Base-by-base conservation (phyloP, 2,888 invertebrate species). In the Trissonchulus latispiculum region DNA sequence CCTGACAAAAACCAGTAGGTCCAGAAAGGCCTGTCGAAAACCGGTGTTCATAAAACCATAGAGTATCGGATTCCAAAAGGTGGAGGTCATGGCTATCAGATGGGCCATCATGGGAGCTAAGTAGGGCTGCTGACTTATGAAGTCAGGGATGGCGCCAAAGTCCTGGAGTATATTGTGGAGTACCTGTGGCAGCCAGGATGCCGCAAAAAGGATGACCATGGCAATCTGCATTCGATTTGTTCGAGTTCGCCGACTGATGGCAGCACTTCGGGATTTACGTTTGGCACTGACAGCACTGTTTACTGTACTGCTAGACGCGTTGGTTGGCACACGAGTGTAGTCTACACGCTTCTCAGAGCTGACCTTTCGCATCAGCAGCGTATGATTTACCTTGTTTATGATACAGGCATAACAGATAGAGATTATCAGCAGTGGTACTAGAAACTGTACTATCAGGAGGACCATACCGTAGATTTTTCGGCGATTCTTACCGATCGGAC, bases 161-260 rank as follows among this genome's bases (percentile, higher is more conserved):
- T 68, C 69, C 35, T 68, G 33, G 2, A 68, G n/a, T 28, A 68
- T 36, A n/a, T 68, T 68, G n/a, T 36, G 69, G 15, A 36, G n/a
- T 3, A 68, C 69, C 3, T 33, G 33, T 3, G 69, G 69, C 2
- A 68, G 3, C 69, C 69, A 68, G 8, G 31, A 31, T n/a, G 69
- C 69, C 23, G 35, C 69, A 36, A 68, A 68, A 28, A 68, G 69
- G 31, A 33, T 33, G 36, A 68, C 69, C 69, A 68, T 72, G 69
- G 61, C 59, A 70, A 29, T 61, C 61, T 68, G 67, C 72, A 68
- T 68, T 1, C 72, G 31, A 77, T 74, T 75, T 15, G 33, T 74
- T n/a, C 32, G 32, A 67, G n/a, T 74, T 31, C 73, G 33, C 2
- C 59, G 76, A 75, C 18, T 77, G 73, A n/a, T 72, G 61, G 71